Evolutionary conservation across 2,113 vertebrate species (phyloP), one percentile per base, ranked within the genome.

Genomic region (Pomatostomus ruficeps): DNA sequence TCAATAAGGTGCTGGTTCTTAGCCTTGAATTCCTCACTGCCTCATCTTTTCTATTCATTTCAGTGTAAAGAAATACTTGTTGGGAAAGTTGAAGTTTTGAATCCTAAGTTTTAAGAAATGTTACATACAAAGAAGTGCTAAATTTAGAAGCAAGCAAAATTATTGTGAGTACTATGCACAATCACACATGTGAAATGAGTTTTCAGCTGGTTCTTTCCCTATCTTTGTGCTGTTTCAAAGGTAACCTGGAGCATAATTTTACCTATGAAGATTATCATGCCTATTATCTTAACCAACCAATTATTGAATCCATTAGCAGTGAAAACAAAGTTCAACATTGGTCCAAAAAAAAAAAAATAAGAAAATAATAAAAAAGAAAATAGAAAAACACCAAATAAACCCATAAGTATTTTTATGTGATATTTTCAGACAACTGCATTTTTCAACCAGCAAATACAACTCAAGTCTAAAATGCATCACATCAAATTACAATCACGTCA

Each of bases 81-180:
- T 74, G 11, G 6, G 31, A 20, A 23, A 55, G 4, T 2, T 48
- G 13, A 59, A 79, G 20, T 23, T 82, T 51, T 54, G 29, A 48
- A 43, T 33, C 7, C 4, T 52, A 52, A 18, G 9, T 54, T 65
- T 85, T 38, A n/a, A 48, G 59, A 88, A 40, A 20, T 35, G 4
- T 14, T 3, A 4, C 25, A 28, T 38, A 38, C 11, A 58, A 61
- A 65, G 12, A 31, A 57, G 7, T 0, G 0, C 3, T 51, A 54
- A 29, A 35, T 66, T 71, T 86, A 79, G 58, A 8, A 48, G 11
- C 20, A 83, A 66, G 5, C 18, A 33, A 40, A 48, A 35, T 42
- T 66, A 14, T 59, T 54, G 12, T 67, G 11, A 52, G 14, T 71
- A 28, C 28, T 83, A 19, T 43, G 20, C 28, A 40, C 11, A 62